A percentile compares a stretch with the other conserved stretches of the same genome.
Conservation (phyloP, 2,113 vertebrate species). For the Plecturocebus donacophilus region DNA sequence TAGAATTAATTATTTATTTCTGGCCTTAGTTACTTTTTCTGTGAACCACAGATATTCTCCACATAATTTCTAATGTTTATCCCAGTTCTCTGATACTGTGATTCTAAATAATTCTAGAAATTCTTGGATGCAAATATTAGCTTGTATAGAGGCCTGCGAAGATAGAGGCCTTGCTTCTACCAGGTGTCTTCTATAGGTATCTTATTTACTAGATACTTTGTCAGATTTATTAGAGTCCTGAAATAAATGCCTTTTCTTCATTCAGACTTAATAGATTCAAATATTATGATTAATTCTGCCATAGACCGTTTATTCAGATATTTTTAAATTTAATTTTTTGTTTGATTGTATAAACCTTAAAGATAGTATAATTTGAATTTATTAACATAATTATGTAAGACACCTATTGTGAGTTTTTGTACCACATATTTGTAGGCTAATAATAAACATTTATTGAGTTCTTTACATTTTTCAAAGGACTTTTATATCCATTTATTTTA, state of each 20-base stretch:
- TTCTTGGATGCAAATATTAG: background rate
- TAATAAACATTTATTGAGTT: background rate
- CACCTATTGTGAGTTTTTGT: background rate
- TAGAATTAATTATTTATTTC: background rate
- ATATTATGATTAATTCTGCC: background rate
- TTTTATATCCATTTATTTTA: background rate
- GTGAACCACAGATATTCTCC: background rate
- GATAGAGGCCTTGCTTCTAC: background rate
- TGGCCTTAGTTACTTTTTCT: background rate
- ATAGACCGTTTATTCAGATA: background rate
- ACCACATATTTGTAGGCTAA: background rate
- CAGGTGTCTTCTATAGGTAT: background rate
- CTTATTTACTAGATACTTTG: background rate
- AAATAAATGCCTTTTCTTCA: background rate
- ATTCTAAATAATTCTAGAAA: background rate
- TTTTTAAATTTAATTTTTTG: background rate
- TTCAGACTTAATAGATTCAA: background rate
- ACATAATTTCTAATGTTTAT: background rate
- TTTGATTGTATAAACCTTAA: background rate
- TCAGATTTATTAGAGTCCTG: background rate
- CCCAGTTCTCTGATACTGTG: background rate
- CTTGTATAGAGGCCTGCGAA: background rate
- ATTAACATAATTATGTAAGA: background rate
- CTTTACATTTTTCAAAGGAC: background rate
- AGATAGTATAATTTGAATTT: background rate